A percentile compares a stretch with the other conserved stretches of the same genome.
phyloP scores from a whole-genome alignment of 2,797 vertebrate species.

The Chelon labrosus region DNA sequence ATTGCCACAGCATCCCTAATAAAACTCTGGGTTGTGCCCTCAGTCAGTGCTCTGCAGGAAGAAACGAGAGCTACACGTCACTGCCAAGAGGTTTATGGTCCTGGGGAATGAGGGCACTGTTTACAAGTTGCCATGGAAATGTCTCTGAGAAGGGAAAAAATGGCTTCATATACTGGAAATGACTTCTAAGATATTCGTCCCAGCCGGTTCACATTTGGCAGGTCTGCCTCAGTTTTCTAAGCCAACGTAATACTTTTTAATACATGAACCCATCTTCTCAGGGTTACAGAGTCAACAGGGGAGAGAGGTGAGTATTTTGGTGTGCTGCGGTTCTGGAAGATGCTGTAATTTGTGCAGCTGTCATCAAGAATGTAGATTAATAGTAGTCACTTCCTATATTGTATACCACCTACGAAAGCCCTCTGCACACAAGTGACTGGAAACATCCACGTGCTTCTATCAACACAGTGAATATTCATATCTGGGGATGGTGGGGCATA shows the following conservation, averaged over 20 bases:
- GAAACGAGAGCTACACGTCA: slow-evolving; percentile 57
- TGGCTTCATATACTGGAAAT: slow-evolving; percentile 80
- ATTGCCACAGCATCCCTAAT: slow-evolving; percentile 46
- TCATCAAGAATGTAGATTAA: slow-evolving; percentile 47
- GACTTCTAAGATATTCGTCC: slow-evolving; percentile 77
- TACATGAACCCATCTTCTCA: slow-evolving; percentile 49
- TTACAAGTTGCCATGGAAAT: slow-evolving; percentile 82
- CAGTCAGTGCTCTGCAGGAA: slow-evolving; percentile 42
- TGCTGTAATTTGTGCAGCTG: slow-evolving; percentile 55
- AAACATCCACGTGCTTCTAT: slow-evolving; percentile 54
- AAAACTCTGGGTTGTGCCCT: slow-evolving; percentile 55
- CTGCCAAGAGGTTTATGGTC: slow-evolving; percentile 73
- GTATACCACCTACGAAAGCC: slow-evolving; percentile 33
- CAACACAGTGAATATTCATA: slow-evolving; percentile 59
- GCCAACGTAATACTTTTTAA: slow-evolving; percentile 58
- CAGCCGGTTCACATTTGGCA: slow-evolving; percentile 76
- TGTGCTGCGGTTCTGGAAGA: slow-evolving; percentile 41
- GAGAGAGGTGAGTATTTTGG: slow-evolving; percentile 45
- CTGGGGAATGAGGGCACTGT: slow-evolving; percentile 74
- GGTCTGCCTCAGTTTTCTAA: slow-evolving; percentile 45
- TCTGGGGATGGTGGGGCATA: slow-evolving; percentile 37
- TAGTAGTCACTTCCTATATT: slow-evolving; percentile 21
- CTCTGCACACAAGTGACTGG: slow-evolving; percentile 20
- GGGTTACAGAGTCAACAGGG: slow-evolving; percentile 38
- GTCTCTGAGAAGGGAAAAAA: slow-evolving; percentile 68